Evolutionary conservation across 2,797 vertebrate species (phyloP).

Genomic region (Melanotaenia nigrans): DNA sequence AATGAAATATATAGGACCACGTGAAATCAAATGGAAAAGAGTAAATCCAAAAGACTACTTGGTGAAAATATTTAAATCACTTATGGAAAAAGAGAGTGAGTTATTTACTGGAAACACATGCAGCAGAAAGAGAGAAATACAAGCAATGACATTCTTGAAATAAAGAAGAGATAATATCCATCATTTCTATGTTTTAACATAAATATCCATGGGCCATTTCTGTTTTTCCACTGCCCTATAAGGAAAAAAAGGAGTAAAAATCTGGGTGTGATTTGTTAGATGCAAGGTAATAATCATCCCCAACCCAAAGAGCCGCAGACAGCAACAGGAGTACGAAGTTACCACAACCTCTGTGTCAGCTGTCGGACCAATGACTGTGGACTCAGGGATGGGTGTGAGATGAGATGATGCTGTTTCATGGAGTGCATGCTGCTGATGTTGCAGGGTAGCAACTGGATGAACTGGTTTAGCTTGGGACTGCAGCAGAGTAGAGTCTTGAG

Average conservation of each 20-base stretch:
- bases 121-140: slow-evolving; percentile 22
- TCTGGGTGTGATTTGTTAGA: slow-evolving; percentile 48
- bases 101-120: background rate
- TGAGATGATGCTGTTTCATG: slow-evolving; percentile 58
- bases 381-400: slow-evolving; percentile 73
- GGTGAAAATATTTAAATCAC: background rate
- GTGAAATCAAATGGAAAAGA: slow-evolving; percentile 15
- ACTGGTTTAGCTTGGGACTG: slow-evolving; percentile 73
- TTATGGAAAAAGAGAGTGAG: background rate
- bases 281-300: slow-evolving; percentile 42
- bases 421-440: slow-evolving; percentile 63
- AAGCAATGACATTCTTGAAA: background rate
- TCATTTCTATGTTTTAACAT: slow-evolving; percentile 7
- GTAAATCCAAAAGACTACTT: background rate
- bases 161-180: slow-evolving; percentile 4
- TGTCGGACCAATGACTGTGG: slow-evolving; percentile 55
- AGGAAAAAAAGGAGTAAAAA: slow-evolving; percentile 25
- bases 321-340: slow-evolving; percentile 61
- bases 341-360: slow-evolving; percentile 74
- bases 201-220: slow-evolving; percentile 1
- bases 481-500: slow-evolving; percentile 59
- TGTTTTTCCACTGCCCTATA: slow-evolving; percentile 11
- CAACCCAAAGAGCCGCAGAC: slow-evolving; percentile 51
- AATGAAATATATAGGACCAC: slow-evolving; percentile 3
- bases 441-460: slow-evolving; percentile 59